phyloP scores from a whole-genome alignment of 2,888 invertebrate genomes.

The Eristalinus aeneus region DNA sequence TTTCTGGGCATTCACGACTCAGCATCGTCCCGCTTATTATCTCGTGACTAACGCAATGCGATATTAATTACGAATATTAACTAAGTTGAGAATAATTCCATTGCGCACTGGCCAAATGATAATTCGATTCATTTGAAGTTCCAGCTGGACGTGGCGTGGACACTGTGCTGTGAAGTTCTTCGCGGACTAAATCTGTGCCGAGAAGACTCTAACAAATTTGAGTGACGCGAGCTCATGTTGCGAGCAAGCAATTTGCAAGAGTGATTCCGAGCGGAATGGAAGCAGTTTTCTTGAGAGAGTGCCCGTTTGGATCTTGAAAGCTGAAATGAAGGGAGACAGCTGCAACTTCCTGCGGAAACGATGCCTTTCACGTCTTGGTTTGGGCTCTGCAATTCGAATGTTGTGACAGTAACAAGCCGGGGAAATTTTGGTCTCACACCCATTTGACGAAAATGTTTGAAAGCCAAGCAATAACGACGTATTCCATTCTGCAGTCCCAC shows the following conservation, averaged over 20 bases:
- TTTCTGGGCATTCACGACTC: conserved; percentile 46
- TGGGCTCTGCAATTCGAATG: too few species aligned
- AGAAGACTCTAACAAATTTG: not conserved
- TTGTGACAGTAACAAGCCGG: too few species aligned
- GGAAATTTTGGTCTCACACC: too few species aligned
- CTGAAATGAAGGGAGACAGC: too few species aligned
- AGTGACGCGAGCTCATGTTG: not conserved
- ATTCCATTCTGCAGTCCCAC: too few species aligned
- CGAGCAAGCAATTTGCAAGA: not conserved
- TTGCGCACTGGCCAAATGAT: conserved; percentile 37
- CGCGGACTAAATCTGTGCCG: not conserved
- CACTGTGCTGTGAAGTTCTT: not conserved
- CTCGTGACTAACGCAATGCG: conserved; percentile 55
- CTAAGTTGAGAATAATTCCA: conserved; percentile 58
- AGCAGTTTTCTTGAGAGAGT: too few species aligned
- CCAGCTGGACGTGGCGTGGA: not conserved
- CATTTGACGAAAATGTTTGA: too few species aligned
- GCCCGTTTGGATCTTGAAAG: too few species aligned
- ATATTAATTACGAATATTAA: conserved; percentile 59
- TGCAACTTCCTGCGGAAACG: too few species aligned
- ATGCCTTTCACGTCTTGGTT: too few species aligned
- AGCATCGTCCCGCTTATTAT: conserved; percentile 17
- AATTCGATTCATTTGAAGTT: conserved; percentile 39
- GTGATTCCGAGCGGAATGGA: too few species aligned
- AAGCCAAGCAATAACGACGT: too few species aligned